Percentiles rank a stretch among this genome's conserved stretches.
Conservation (phyloP, 37 sponge, comb jelly and placozoan species). For the Sycon ciliatum region DNA sequence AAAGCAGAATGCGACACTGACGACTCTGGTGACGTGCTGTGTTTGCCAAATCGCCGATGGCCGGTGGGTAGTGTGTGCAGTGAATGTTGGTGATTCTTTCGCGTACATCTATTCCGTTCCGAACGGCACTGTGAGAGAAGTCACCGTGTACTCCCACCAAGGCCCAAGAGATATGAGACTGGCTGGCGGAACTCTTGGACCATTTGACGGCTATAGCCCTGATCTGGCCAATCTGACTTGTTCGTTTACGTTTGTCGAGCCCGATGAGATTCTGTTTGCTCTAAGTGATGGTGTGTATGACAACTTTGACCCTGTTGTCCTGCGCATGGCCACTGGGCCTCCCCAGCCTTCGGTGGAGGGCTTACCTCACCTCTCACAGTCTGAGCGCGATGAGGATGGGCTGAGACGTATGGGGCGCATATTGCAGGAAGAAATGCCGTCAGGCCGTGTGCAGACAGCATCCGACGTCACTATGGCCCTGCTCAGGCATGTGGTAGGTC, state of each 20-base stretch:
- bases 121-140: conserved; percentile 33
- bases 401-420: no score
- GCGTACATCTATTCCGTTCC: conserved; percentile 64
- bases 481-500: conserved; percentile 30
- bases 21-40: conserved; percentile 64
- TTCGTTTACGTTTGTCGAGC: conserved; percentile 35
- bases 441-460: no score
- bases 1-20: conserved; percentile 61
- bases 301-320: conserved; percentile 52
- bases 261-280: conserved; percentile 61
- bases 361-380: no score
- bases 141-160: conserved; percentile 39
- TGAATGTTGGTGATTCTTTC: conserved; percentile 74
- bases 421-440: no score
- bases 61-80: conserved; percentile 53
- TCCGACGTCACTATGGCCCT: no score
- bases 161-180: conserved; percentile 39
- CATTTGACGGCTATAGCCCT: conserved; percentile 54
- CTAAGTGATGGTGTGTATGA: conserved; percentile 69
- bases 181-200: conserved; percentile 68
- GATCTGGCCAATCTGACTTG: conserved; percentile 61
- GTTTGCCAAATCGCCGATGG: conserved; percentile 39
- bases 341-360: no score
- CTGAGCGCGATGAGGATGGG: no score
- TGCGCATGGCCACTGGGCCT: conserved; percentile 25